Percentiles rank a stretch among this genome's conserved stretches.
phyloP scores from a whole-genome alignment of 2,797 vertebrate species.

The Hephaestus fuliginosus region DNA sequence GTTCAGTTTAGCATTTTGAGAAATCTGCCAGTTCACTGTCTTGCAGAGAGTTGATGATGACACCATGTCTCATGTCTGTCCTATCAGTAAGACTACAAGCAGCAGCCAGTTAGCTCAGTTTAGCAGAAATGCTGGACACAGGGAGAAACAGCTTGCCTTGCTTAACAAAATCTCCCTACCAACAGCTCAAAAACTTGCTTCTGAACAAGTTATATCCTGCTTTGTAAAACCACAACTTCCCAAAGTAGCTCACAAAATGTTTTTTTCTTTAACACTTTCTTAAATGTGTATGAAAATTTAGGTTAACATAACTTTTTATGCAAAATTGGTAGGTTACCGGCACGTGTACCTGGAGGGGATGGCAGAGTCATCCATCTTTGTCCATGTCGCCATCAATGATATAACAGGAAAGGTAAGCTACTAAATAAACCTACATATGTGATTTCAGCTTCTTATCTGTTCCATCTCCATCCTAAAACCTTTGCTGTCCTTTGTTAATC shows the following conservation, averaged over 20 bases:
- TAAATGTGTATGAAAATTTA: constrained; percentile 6
- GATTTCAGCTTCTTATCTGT: background rate
- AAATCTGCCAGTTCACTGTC: background rate
- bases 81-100: background rate
- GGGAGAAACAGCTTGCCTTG: background rate
- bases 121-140: background rate
- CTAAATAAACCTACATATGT: background rate
- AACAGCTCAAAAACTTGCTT: too few species aligned
- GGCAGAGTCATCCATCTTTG: constrained; percentile 96
- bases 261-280: background rate
- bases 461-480: background rate
- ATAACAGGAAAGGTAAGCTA: constrained; percentile 92
- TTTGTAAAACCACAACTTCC: background rate
- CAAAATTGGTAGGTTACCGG: constrained; percentile 88
- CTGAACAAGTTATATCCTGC: too few species aligned
- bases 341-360: constrained; percentile 98
- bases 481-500: constrained; percentile 49
- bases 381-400: constrained; percentile 92
- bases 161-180: background rate
- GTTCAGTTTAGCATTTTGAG: background rate
- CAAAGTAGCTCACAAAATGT: background rate
- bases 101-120: background rate
- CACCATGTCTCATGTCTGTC: background rate
- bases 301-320: background rate
- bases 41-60: background rate